Base-by-base conservation (phyloP, 2,797 vertebrate genomes). In the Gobionotothen gibberifrons region DNA sequence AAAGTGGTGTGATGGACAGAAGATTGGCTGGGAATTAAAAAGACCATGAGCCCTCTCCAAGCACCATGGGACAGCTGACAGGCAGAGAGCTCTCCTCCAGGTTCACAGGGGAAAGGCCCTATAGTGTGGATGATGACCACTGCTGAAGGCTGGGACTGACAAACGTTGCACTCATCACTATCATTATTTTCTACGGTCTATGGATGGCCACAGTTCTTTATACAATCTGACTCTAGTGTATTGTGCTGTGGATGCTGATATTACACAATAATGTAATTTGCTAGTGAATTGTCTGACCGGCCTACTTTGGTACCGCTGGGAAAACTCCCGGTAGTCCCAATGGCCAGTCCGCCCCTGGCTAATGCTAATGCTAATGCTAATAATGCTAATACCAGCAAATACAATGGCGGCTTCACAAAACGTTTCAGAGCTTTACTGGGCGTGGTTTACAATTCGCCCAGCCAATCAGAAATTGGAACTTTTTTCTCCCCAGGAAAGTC, bases 1-100 rank as follows among this genome's bases (percentile, higher is more conserved):
- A 89, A 92, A 87, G 83, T 83, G 71, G 56, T 74, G 74, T 94
- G 93, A 95, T 93, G 89, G 94, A 94, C 93, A 94, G 90, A 92
- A 93, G 92, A 93, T 93, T 93, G 92, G 90, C 87, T 90, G 82
- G 83, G 92, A 94, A 93, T 94, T 92, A 94, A 93, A 93, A 92
- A 88, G 89, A 91, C 90, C 70, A 76, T 61, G 85, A 92, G 85
- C 77, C 85, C 82, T 87, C 86, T 90, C 87, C 79, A 70, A 88
- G 83, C 86, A 84, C 78, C 76, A 71, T 56, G 79, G 84, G 88
- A 89, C 91, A 90, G 82, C 85, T 94, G 92, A 93, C 92, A 93
- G 90, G 81, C 90, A 92, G 89, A 78, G 74, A 85, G 80, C 76
- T 79, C 71, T 82, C 72, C 74, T 75, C 72, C 48, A 63, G 74